These are phyloP conservation scores for Petroica traversi DNA, from an alignment of 2,113 vertebrate genomes.

Conservation along the genomic window DNA sequence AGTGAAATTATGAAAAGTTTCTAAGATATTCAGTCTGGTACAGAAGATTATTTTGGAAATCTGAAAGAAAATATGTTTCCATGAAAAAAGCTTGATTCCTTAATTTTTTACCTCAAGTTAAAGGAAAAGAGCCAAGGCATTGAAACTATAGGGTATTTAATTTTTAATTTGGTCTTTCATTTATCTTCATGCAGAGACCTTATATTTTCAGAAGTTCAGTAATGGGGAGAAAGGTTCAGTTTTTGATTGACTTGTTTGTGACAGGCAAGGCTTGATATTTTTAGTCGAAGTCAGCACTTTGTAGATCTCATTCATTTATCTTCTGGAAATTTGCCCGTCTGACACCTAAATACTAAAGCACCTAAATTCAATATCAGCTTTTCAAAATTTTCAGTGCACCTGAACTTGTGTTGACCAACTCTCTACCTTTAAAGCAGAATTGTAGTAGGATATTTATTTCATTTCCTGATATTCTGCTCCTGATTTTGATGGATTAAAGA, in stretches of 20 bases:
- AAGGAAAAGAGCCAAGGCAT: background rate
- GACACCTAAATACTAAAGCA: background rate
- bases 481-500: background rate
- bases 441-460: background rate
- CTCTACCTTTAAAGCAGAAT: background rate
- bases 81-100: background rate
- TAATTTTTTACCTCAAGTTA: background rate
- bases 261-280: background rate
- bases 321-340: background rate
- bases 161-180: background rate
- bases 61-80: background rate
- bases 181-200: background rate
- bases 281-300: background rate
- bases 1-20: background rate
- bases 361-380: background rate
- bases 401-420: background rate
- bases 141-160: background rate
- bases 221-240: background rate
- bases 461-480: background rate
- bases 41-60: background rate
- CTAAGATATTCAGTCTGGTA: background rate
- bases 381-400: background rate
- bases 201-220: background rate
- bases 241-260: background rate
- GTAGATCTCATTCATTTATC: background rate